Percentiles rank a stretch among this genome's conserved stretches.
phyloP scores from a whole-genome alignment of 1,140 invertebrate genomes.

The Melitaea cinxia region DNA sequence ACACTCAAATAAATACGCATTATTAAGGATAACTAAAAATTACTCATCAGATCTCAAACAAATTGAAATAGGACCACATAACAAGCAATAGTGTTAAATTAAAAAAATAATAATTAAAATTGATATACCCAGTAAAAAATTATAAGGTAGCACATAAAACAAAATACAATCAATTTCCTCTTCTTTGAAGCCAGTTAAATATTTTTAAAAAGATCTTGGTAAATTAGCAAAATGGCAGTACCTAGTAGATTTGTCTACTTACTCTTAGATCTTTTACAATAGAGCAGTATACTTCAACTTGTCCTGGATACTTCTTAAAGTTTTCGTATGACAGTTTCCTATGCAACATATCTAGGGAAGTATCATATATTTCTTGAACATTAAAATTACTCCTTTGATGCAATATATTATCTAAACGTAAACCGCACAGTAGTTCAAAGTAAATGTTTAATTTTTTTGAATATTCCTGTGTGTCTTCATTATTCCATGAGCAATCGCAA shows the following conservation, averaged over 20 bases:
- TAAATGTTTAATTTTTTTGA: slow-evolving; percentile 48
- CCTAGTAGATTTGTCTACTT: slow-evolving; percentile 14
- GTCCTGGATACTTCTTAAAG: slow-evolving; percentile 63
- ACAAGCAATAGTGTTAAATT: no score
- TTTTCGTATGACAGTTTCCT: slow-evolving; percentile 51
- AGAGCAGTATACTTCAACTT: slow-evolving; percentile 59
- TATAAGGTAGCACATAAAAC: no score
- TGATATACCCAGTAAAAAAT: no score
- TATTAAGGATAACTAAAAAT: no score
- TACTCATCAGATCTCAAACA: no score
- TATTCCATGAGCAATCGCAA: slow-evolving; percentile 50
- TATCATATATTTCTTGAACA: slow-evolving; percentile 58
- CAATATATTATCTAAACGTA: slow-evolving; percentile 47
- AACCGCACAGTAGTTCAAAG: slow-evolving; percentile 47
- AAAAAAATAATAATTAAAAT: no score
- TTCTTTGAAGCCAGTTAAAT: no score
- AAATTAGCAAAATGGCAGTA: background rate
- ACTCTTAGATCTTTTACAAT: slow-evolving; percentile 53
- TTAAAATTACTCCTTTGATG: slow-evolving; percentile 44
- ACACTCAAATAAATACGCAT: no score
- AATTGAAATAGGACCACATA: no score
- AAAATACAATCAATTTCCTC: no score
- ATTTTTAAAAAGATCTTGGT: background rate
- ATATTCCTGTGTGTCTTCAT: slow-evolving; percentile 40
- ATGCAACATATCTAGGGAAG: slow-evolving; percentile 52